Evolutionary conservation across 2,888 invertebrate genomes (phyloP), one percentile per base, ranked within the genome.

Genomic region (Malachius bipustulatus): DNA sequence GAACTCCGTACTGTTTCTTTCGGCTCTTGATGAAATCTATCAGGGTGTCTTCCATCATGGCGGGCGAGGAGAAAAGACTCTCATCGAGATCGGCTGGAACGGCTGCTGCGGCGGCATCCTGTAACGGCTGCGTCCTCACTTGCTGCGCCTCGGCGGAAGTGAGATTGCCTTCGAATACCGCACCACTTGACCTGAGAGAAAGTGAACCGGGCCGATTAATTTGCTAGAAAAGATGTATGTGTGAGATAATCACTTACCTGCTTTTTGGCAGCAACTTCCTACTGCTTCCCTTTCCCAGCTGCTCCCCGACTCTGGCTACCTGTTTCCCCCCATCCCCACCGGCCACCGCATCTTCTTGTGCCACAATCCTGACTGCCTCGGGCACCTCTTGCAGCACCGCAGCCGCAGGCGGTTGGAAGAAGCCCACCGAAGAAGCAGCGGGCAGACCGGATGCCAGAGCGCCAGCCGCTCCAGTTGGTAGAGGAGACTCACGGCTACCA

Each of bases 141-240:
- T 71, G 71, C 48, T 71, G 71, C 35, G 66, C 69, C 59, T 72
- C 71, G 29, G 70, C 67, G 27, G 71, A 69, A 42, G 70, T 71
- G 41, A 71, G 63, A 47, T 63, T 65, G 40, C 56, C 59, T 40
- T 69, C 69, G 34, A 64, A 61, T 50, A 65, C 64, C 47, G 64
- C 59, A 8, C 63, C 62, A 12, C 65, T 59, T 14, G 67, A 65
- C 41, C n/a, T n/a, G n/a, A n/a, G n/a, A n/a, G n/a, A n/a, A n/a
- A n/a, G n/a, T n/a, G n/a, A n/a, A n/a, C n/a, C n/a, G n/a, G n/a
- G n/a, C n/a, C n/a, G n/a, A n/a, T n/a, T n/a, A n/a, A n/a, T n/a
- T n/a, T n/a, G n/a, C n/a, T n/a, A n/a, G n/a, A n/a, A n/a, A n/a
- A n/a, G n/a, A n/a, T n/a, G n/a, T n/a, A n/a, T n/a, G n/a, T n/a